Conservation (phyloP, 2,888 invertebrate genomes). For the Drosophila pseudotakahashii region DNA sequence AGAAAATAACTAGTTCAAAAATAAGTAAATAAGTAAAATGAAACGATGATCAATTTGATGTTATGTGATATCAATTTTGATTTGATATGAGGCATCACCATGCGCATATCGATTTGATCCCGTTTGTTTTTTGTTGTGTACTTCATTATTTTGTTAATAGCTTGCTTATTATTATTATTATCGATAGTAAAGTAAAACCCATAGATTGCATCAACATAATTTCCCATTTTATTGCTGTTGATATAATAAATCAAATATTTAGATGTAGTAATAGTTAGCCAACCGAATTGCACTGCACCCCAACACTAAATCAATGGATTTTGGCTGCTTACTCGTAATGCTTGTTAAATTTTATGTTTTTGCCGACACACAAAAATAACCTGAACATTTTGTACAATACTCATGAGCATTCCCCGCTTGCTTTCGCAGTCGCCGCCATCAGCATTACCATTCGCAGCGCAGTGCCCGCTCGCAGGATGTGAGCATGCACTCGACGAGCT, state of each 20-base stretch:
- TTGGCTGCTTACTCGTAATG: conserved; percentile 17
- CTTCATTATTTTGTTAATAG: too few relatives aligned
- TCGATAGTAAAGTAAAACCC: too few relatives aligned
- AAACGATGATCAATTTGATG: too few relatives aligned
- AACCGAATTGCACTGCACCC: conserved; percentile 1
- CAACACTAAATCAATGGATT: background rate
- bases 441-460: conserved; percentile 88
- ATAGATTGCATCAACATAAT: background rate
- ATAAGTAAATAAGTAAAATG: too few relatives aligned
- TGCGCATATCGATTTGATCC: too few relatives aligned
- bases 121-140: too few relatives aligned
- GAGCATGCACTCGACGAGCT: conserved; percentile 73
- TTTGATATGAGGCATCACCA: too few relatives aligned
- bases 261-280: background rate
- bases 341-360: background rate
- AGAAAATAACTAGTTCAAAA: too few relatives aligned
- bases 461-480: conserved; percentile 86
- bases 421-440: conserved; percentile 86
- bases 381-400: background rate
- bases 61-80: too few relatives aligned
- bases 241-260: background rate
- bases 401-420: conserved; percentile 30
- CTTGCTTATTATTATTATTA: too few relatives aligned
- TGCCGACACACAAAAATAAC: background rate
- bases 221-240: background rate